Base-by-base conservation (phyloP, 2,888 invertebrate species). In the Ethmia dodecea region DNA sequence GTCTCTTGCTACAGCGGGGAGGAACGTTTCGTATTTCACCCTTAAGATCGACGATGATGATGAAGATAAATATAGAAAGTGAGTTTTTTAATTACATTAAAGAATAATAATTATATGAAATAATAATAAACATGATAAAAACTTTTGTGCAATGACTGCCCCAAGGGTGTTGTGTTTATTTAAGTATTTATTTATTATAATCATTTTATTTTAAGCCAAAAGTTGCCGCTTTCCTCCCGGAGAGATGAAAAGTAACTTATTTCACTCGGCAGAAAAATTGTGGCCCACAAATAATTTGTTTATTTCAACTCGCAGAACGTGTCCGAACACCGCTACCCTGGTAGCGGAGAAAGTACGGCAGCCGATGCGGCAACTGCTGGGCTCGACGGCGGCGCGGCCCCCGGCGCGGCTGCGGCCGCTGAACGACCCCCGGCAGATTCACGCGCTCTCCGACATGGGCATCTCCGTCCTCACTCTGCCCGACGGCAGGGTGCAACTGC, bases 391-490 rank as follows among this genome's bases (percentile, higher is more conserved):
- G 43, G 88, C 91, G 30, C 80, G 88, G 38, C 86, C 92, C 31
- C 88, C 89, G 11, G 93, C 94, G 4, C 69, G 89, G n/a, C 91
- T 93, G 47, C 93, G 93, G 62, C 92, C 93, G 47, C 91, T 95
- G 37, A 92, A 91, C 55, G 97, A 98, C 86, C 89, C 93, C 36
- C 93, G 96, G 35, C 98, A 99, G 84, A 77, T 97, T 50, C 91
- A 91, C 67, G 90, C 95, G 45, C 89, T 99, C 46, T 91, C 93
- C 39, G 93, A 95, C 66, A 98, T 99, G 97, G 99, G 99, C 42
- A 98, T 99, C 60, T 93, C 94, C 37, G 93, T 98, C 54, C 88
- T 96, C 43, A 94, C 94, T 0, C 87, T 96, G 65, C 89, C 92
- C 10, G 97, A 98, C 70, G 98, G 98, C 30, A 87, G 96, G 43